Base-by-base conservation (phyloP, 2,888 invertebrate genomes). In the Teleogryllus oceanicus region DNA sequence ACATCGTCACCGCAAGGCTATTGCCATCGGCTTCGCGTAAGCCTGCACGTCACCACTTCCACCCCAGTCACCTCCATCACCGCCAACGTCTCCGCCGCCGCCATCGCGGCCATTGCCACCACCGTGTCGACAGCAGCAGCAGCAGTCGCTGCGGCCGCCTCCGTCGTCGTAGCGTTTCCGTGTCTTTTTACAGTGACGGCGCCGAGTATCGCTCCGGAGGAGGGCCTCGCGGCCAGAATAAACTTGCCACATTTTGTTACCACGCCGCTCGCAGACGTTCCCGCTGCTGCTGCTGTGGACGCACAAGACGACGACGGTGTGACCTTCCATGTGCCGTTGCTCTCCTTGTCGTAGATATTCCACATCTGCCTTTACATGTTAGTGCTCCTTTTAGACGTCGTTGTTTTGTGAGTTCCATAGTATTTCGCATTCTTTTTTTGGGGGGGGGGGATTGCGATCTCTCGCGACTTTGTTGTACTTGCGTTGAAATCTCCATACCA, bases 211-310 rank as follows among this genome's bases (percentile, higher is more conserved):
- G 13, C 37, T 62, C n/a, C 62, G 62, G n/a, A 62, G 62, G 62
- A 62, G 62, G 62, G 62, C 13, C 62, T 18, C 62, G 62, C 62
- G 16, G 62, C 62, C 62, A 62, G 62, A 62, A 62, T 62, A 62
- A 62, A 62, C 62, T 62, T n/a, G 62, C 62, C n/a, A 18, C 62
- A n/a, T 62, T 62, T 62, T 62, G 62, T 62, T 62, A 62, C 62
- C 13, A n/a, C 62, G 13, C 16, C 62, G 62, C 62, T n/a, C 62
- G 13, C n/a, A 10, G 62, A 13, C n/a, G 37, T 37, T 37, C 37
- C 8, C 37, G 37, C 37, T 37, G 37, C 5, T 8, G 8, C 37
- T 8, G 37, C 5, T 37, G 37, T 37, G 5, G 37, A 8, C 37
- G 37, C 37, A 37, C 37, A 37, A 37, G 37, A 37, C 37, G 37